Conservation (phyloP, 2,797 vertebrate genomes). For the Propithecus perrieri region DNA sequence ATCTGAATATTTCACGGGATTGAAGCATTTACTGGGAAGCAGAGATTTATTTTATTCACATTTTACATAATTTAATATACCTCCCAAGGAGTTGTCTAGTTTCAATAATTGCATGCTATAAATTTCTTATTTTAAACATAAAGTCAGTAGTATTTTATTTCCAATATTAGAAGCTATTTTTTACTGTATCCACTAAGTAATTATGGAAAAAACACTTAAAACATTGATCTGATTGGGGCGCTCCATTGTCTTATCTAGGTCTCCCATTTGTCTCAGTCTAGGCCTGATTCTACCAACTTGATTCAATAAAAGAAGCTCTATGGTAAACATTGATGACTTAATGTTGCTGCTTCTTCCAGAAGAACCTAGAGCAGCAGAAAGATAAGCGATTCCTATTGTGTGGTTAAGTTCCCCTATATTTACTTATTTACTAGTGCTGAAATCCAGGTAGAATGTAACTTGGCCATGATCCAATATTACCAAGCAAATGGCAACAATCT, state of each 20-base stretch:
- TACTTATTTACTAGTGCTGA: background rate
- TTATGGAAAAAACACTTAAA: background rate
- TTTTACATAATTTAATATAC: background rate
- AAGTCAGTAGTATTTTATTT: background rate
- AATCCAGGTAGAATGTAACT: background rate
- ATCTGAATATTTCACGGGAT: background rate
- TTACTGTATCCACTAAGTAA: background rate
- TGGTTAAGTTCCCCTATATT: background rate
- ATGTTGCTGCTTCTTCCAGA: background rate
- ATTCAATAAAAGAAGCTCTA: background rate
- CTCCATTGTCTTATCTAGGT: background rate
- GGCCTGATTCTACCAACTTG: background rate
- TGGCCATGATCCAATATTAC: background rate
- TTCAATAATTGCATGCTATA: background rate
- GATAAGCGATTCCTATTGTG: background rate
- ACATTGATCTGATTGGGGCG: background rate
- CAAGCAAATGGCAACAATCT: background rate
- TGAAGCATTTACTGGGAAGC: background rate
- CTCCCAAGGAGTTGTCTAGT: conserved; percentile 2
- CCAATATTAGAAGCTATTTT: background rate
- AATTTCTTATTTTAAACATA: conserved; percentile 34
- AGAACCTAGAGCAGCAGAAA: background rate
- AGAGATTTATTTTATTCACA: conserved; percentile 23
- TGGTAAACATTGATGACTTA: background rate
- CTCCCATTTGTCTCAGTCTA: background rate